Conservation (phyloP, 2,888 invertebrate species). For the Thymelicus lineola region DNA sequence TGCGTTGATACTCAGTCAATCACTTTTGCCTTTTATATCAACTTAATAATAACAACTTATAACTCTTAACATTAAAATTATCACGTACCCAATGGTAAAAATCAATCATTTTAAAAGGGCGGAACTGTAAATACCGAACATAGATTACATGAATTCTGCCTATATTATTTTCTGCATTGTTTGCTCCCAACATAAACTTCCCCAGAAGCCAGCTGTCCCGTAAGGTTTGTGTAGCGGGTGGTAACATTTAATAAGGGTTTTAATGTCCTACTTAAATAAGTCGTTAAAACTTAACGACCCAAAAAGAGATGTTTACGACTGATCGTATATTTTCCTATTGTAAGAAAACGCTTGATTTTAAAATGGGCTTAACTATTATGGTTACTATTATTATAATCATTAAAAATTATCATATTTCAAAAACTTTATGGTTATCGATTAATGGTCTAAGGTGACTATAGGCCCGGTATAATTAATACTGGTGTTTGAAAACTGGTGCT, state of each 20-base stretch:
- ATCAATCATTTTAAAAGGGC: not conserved
- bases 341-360: slow-evolving; percentile 45
- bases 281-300: slow-evolving; percentile 67
- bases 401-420: slow-evolving; percentile 5
- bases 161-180: slow-evolving; percentile 37
- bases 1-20: too few species aligned
- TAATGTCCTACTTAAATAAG: slow-evolving; percentile 64
- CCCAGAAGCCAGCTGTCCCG: slow-evolving; percentile 39
- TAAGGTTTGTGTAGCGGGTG: slow-evolving; percentile 54
- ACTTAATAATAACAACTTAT: too few species aligned
- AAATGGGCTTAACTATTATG: slow-evolving; percentile 19
- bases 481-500: too few species aligned
- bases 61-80: not conserved
- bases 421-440: slow-evolving; percentile 3
- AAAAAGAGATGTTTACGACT: slow-evolving; percentile 66
- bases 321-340: slow-evolving; percentile 70
- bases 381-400: slow-evolving; percentile 15
- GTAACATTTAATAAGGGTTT: slow-evolving; percentile 67
- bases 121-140: slow-evolving; percentile 21
- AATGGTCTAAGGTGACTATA: too few species aligned
- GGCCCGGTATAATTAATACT: too few species aligned
- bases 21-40: too few species aligned
- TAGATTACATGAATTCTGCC: slow-evolving; percentile 1
- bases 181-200: slow-evolving; percentile 43
- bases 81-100: not conserved